Evolutionary conservation across 2,797 vertebrate genomes (phyloP).

Genomic region (Phrynocephalus vlangalii): DNA sequence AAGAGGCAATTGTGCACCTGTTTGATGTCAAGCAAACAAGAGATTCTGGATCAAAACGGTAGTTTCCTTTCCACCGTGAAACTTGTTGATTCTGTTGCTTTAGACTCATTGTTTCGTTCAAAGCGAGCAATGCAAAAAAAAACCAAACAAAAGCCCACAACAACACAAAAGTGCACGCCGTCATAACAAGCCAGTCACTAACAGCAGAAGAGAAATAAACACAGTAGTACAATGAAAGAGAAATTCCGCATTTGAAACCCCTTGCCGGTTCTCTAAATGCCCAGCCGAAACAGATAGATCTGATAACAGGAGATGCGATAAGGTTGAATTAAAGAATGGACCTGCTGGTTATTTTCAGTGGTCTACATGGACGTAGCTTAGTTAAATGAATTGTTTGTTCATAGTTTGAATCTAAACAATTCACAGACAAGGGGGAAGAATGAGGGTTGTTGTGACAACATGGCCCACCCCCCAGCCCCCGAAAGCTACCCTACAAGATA

Average conservation of each 20-base stretch:
- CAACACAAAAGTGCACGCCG: too few relatives aligned
- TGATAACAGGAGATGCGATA: not conserved
- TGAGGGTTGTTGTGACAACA: not conserved
- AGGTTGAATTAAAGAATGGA: not conserved
- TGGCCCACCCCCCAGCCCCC: not conserved
- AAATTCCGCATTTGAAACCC: not conserved
- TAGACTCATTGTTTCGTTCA: not conserved
- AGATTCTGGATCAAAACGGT: not conserved
- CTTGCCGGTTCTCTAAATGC: not conserved
- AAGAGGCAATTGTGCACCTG: conserved; percentile 3
- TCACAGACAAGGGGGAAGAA: too few relatives aligned
- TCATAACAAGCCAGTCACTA: not conserved
- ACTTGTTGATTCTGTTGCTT: not conserved
- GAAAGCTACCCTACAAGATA: not conserved
- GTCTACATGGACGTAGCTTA: too few relatives aligned
- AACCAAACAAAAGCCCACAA: not conserved
- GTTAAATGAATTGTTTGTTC: too few relatives aligned
- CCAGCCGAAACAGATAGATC: not conserved
- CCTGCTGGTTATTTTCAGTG: too few relatives aligned
- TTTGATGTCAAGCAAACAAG: not conserved
- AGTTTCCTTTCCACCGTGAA: not conserved
- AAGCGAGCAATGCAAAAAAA: not conserved
- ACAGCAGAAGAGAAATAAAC: not conserved
- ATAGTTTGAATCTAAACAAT: too few relatives aligned
- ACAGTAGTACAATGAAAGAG: not conserved